phyloP scores from a whole-genome alignment of 2,888 invertebrate genomes.

The Zygothrica quintamaculata region DNA sequence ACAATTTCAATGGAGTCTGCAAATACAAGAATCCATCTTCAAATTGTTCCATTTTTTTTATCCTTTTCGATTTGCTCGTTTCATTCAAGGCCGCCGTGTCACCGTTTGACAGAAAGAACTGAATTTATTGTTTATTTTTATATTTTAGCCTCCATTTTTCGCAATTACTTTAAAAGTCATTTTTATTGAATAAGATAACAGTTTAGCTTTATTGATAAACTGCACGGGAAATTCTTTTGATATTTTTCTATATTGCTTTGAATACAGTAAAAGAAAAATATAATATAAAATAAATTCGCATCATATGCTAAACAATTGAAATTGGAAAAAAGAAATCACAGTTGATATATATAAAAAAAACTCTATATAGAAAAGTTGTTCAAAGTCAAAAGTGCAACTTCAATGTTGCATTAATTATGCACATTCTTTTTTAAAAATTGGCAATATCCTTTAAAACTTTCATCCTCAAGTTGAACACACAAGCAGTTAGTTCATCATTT shows the following conservation, averaged over 20 bases:
- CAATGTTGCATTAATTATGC: too few relatives aligned
- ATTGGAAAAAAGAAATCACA: too few relatives aligned
- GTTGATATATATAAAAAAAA: too few relatives aligned
- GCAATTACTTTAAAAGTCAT: constrained; percentile 36
- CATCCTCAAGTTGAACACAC: too few relatives aligned
- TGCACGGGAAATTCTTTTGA: constrained; percentile 1
- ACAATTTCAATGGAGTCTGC: constrained; percentile 63
- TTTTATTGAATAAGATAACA: constrained; percentile 19
- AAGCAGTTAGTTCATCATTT: too few relatives aligned
- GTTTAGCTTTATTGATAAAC: constrained; percentile 6
- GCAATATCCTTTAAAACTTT: too few relatives aligned
- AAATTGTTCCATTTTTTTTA: constrained; percentile 28
- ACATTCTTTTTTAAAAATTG: too few relatives aligned
- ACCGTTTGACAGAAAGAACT: constrained; percentile 33
- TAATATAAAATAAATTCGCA: constrained; percentile 1
- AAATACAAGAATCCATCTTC: constrained; percentile 12
- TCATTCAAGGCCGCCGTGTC: constrained; percentile 41
- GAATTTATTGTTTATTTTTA: constrained; percentile 7
- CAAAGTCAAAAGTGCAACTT: too few relatives aligned
- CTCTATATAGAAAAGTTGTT: too few relatives aligned
- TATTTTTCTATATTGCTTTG: not conserved
- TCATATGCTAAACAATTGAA: too few relatives aligned
- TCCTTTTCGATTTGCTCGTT: constrained; percentile 35
- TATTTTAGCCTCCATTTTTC: constrained; percentile 19
- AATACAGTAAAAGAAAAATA: too few relatives aligned